Base-by-base conservation (phyloP, 2,797 vertebrate species). In the Rhodeus uyekii region DNA sequence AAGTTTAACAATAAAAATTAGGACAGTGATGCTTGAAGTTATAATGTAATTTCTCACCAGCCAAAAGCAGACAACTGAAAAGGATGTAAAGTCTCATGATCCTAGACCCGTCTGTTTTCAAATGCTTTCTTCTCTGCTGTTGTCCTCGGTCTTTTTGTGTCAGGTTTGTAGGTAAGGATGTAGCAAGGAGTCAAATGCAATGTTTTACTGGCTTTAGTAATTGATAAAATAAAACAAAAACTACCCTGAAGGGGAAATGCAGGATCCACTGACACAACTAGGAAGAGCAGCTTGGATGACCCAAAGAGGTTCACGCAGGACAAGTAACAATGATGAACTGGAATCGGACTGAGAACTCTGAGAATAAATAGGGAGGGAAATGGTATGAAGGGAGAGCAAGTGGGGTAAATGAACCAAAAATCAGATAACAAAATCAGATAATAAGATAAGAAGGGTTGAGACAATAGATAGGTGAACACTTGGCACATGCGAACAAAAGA, bases 41-140 rank as follows among this genome's bases (percentile, higher is more conserved):
- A 4, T 12, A 27, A 27, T 29, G 19, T 3, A 58, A 39, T 42
- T n/a, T 79, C 87, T 87, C 76, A 89, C 87, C 86, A 8, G 77
- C 55, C 22, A 60, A 71, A 46, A 86, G 14, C 38, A 89, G 36
- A 42, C 74, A 32, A 38, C 44, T 2, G 36, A 79, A 67, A 39
- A 86, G 24, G 29, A 87, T 63, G n/a, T 58, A 22, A 8, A 83
- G 27, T 27, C 22, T 69, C 83, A 83, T 85, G 32, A 4, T 68
- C n/a, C 42, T 46, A 7, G 24, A 24, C 0, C 4, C 2, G 18
- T 16, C 39, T 39, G 19, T 32, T 67, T 22, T 38, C 16, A 32
- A 22, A 53, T 42, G 16, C 5, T 19, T 55, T 10, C 58, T 29
- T 46, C 39, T 75, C 4, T 39, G 27, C 53, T 48, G 38, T 5